Evolutionary conservation across 1,140 invertebrate species (phyloP), one percentile per base, ranked within the genome.

Genomic region (Cecropterus lyciades): DNA sequence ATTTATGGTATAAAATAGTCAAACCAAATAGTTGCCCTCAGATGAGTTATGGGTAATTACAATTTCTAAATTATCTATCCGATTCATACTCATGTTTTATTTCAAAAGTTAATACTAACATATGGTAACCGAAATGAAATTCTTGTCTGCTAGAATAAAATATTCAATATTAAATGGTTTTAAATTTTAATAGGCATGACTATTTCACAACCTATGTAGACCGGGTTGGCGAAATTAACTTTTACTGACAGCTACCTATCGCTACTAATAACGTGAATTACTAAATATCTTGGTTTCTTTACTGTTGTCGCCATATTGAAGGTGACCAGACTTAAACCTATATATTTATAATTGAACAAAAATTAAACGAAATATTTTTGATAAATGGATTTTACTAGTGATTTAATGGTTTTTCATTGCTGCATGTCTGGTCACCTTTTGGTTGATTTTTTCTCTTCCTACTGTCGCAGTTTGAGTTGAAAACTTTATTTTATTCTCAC

Each of bases 381-480:
- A 30, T 20, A 59, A 60, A 67, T 56, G 53, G 13, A 40, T 66
- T 71, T 40, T 70, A 70, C 67, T 65, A 67, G 48, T 49, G 46
- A 14, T 27, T n/a, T 60, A 62, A 63, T 63, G 37, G 17, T 42
- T 69, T 51, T 75, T 87, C 87, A 86, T 92, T 90, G 77, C 89
- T 92, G 89, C 89, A 89, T 90, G 89, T 92, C 89, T 92, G 89
- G 89, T 90, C 87, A 87, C 82, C 89, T 90, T 90, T 74, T 70
- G 73, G 73, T 63, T 74, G 67, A 68, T n/a, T 70, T 78, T 70
- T 62, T 75, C 53, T 77, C 55, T 75, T 69, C 67, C 57, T 70
- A 69, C 66, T 79, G 64, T 78, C 69, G 76, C 82, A 77, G 24
- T 83, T 76, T 82, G 68, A 74, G 75, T 77, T 82, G 69, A 71